phyloP scores from a whole-genome alignment of 2,797 vertebrate species.

The Macropodus opercularis region DNA sequence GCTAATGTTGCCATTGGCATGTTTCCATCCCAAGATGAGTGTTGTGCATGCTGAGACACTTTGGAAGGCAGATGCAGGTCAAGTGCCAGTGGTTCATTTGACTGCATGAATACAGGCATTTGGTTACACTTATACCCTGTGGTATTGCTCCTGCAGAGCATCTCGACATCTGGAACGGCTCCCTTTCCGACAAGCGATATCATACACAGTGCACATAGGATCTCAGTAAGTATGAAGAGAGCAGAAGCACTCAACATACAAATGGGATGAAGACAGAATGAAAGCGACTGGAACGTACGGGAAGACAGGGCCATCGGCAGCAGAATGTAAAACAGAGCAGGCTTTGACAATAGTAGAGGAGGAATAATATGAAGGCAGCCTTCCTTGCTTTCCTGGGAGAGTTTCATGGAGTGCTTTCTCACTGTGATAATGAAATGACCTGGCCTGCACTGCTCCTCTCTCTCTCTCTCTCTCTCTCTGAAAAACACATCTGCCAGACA shows the following conservation, averaged over 20 bases:
- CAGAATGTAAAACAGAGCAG: slow-evolving; percentile 70
- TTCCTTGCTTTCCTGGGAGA: slow-evolving; percentile 71
- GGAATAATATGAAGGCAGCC: slow-evolving; percentile 70
- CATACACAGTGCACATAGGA: not conserved
- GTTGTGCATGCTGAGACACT: slow-evolving; percentile 62
- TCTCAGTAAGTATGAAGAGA: slow-evolving; percentile 31
- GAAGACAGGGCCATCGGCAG: slow-evolving; percentile 32
- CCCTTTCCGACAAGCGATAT: slow-evolving; percentile 12
- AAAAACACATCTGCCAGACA: slow-evolving; percentile 75
- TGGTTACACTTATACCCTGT: slow-evolving; percentile 45
- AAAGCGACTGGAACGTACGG: slow-evolving; percentile 31
- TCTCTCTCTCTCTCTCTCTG: slow-evolving; percentile 42
- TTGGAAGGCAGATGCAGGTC: slow-evolving; percentile 60
- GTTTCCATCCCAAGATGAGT: slow-evolving; percentile 65
- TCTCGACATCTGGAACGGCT: slow-evolving; percentile 29
- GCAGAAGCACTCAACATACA: slow-evolving; percentile 34
- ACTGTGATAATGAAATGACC: slow-evolving; percentile 82
- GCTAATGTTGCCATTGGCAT: slow-evolving; percentile 70
- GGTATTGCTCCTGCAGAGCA: slow-evolving; percentile 31
- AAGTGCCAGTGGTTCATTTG: slow-evolving; percentile 58
- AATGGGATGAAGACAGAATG: slow-evolving; percentile 32
- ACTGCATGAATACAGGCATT: slow-evolving; percentile 48
- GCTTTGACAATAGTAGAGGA: slow-evolving; percentile 68
- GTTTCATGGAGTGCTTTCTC: slow-evolving; percentile 77
- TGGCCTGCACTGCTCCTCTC: slow-evolving; percentile 68